A percentile compares a stretch with the other conserved stretches of the same genome.
These are phyloP conservation scores for Liparis tanakae DNA, from an alignment of 2,797 vertebrate species.

Conservation along the genomic window DNA sequence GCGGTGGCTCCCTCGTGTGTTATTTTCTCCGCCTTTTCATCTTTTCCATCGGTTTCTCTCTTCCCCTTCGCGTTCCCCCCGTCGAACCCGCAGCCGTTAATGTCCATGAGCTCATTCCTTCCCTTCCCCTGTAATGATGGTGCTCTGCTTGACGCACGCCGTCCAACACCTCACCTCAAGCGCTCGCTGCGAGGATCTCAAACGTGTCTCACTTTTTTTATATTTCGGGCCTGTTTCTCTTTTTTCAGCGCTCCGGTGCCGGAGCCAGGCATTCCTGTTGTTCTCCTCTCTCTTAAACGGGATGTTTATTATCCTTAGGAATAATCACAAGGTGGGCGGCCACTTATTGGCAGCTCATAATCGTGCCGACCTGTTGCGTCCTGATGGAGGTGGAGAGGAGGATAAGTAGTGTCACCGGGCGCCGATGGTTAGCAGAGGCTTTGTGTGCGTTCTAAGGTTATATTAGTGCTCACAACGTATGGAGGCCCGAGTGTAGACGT, in stretches of 20 bases:
- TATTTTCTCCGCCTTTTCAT: conserved; percentile 79
- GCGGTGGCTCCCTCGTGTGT: conserved; percentile 66
- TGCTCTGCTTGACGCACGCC: conserved; percentile 69
- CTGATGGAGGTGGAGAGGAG: conserved; percentile 44
- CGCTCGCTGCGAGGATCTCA: conserved; percentile 45
- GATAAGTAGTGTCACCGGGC: conserved; percentile 59
- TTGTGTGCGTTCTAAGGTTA: conserved; percentile 55
- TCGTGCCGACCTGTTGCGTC: conserved; percentile 63
- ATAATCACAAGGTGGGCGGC: conserved; percentile 52
- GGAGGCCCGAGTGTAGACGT: conserved; percentile 72
- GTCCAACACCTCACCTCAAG: conserved; percentile 76
- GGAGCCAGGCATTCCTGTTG: conserved; percentile 23
- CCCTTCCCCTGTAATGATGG: conserved; percentile 75
- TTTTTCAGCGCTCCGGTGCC: not conserved
- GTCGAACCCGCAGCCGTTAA: conserved; percentile 75
- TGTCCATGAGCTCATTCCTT: conserved; percentile 81
- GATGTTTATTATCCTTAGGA: conserved; percentile 61
- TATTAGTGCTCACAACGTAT: conserved; percentile 44
- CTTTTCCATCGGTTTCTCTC: conserved; percentile 75
- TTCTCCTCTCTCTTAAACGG: conserved; percentile 38
- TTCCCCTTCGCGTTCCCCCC: conserved; percentile 51
- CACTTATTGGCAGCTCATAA: conserved; percentile 47
- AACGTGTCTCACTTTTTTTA: conserved; percentile 42
- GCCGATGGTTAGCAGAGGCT: conserved; percentile 58
- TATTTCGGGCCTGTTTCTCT: conserved; percentile 16